A percentile compares a stretch with the other conserved stretches of the same genome.
phyloP scores from a whole-genome alignment of 2,888 invertebrate genomes.

The Drosophila subquinaria region DNA sequence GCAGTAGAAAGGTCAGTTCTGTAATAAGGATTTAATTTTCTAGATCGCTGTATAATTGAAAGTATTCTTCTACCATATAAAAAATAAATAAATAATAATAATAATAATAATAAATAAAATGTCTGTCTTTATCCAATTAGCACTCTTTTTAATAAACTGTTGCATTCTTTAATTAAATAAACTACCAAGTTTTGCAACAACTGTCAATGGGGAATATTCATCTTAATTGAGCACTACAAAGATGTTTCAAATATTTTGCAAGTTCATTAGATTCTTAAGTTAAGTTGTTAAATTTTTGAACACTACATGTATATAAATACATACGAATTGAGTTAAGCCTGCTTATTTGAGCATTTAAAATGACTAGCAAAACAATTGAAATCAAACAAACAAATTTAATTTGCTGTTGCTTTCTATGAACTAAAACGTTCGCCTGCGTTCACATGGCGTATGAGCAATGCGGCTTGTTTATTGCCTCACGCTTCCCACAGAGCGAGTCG shows the following conservation, averaged over 20 bases:
- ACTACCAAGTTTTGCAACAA: background rate
- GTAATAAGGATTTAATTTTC: no score
- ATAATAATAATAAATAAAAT: no score
- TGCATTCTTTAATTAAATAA: background rate
- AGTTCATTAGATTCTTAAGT: slow-evolving; percentile 3
- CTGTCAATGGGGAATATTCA: background rate
- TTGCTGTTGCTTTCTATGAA: slow-evolving; percentile 37
- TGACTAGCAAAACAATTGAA: slow-evolving; percentile 60
- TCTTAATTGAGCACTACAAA: background rate
- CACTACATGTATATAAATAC: background rate
- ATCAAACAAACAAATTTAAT: slow-evolving; percentile 65
- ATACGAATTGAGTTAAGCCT: slow-evolving; percentile 4
- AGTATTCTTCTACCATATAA: no score
- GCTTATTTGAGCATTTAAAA: slow-evolving; percentile 60
- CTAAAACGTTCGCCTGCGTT: slow-evolving; percentile 3
- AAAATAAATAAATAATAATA: no score
- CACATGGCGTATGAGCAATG: slow-evolving; percentile 74
- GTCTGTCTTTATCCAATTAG: no score
- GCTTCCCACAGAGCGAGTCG: slow-evolving; percentile 41
- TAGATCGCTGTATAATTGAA: no score
- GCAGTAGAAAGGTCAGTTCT: no score
- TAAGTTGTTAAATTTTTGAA: background rate
- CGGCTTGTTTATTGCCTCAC: slow-evolving; percentile 69
- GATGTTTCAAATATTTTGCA: background rate
- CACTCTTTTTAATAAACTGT: no score